Base-by-base conservation (phyloP, 2,113 vertebrate genomes). In the Lampris megalopsis region DNA sequence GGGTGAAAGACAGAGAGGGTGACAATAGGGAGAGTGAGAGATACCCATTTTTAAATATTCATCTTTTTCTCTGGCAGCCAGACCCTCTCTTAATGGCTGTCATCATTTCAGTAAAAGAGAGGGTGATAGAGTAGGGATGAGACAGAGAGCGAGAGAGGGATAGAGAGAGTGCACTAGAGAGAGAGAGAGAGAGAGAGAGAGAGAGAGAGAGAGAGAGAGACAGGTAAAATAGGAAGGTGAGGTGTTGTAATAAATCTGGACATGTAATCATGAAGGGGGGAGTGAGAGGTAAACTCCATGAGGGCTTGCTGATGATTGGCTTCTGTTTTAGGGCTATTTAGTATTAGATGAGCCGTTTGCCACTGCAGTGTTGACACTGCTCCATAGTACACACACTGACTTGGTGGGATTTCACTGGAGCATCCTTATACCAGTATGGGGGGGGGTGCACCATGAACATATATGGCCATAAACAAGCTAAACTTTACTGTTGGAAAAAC, bases 41-140 rank as follows among this genome's bases (percentile, higher is more conserved):
- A 88, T 81, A 88, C 83, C 72, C 64, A 11, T 73, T 81, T 84
- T 88, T 75, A 92, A 91, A 91, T 89, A 91, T 92, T 84, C 88
- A 90, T 90, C 80, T 81, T 73, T 80, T 78, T 82, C 81, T 80
- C 88, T 80, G 81, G 81, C 83, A 86, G 91, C 89, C 89, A 89
- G 81, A 79, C 45, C 68, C 62, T 88, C 82, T 71, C 79, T 81
- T 85, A 71, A 40, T 82, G 83, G 79, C 73, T 89, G 79, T 82
- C 85, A 86, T 71, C 49, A 10, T 2, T 6, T 47, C 6, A 38
- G 24, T 67, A 54, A 48, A 36, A 79, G 74, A 64, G 77, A 81
- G 68, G 79, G 75, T 24, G 24, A 24, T 24, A 24, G 24, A 24
- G 24, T 24, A 24, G 24, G 24, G 24, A 24, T 24, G 24, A 24